Percentiles rank a stretch among this genome's conserved stretches.
Evolutionary conservation across 2,888 invertebrate species (phyloP).

Genomic region (Laothoe populi): DNA sequence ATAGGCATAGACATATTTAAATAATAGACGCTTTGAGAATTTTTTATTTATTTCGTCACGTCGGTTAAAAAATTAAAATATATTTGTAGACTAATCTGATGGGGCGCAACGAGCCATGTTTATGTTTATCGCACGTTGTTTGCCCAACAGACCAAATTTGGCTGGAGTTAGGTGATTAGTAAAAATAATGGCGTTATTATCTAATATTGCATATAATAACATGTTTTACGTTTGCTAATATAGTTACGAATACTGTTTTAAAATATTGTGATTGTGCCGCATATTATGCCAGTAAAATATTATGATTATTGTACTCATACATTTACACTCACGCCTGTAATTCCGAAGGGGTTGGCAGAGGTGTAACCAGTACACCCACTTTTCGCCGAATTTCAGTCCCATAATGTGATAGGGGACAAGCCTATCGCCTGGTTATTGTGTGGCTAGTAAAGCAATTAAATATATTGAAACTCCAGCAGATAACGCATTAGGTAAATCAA

Average conservation of each 20-base stretch:
- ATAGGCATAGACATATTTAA: too few species aligned
- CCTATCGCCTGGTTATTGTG: too few species aligned
- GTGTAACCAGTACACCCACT: too few species aligned
- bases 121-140: slow-evolving; percentile 39
- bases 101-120: slow-evolving; percentile 8
- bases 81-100: slow-evolving; percentile 13
- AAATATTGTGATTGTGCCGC: neutral
- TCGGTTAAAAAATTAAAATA: neutral
- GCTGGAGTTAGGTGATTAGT: slow-evolving; percentile 43
- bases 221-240: neutral
- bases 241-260: neutral
- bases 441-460: too few species aligned
- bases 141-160: slow-evolving; percentile 39
- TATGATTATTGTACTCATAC: too few species aligned
- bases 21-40: neutral
- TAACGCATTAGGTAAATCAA: too few species aligned
- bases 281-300: neutral
- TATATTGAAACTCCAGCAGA: too few species aligned
- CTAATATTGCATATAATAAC: slow-evolving; percentile 31
- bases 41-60: neutral
- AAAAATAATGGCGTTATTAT: slow-evolving; percentile 39
- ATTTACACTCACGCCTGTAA: too few species aligned
- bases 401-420: too few species aligned
- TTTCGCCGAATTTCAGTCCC: too few species aligned
- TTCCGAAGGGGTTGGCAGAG: too few species aligned